Evolutionary conservation across 1,140 invertebrate species (phyloP), one percentile per base, ranked within the genome.

Genomic region (Saccostrea cuccullata): DNA sequence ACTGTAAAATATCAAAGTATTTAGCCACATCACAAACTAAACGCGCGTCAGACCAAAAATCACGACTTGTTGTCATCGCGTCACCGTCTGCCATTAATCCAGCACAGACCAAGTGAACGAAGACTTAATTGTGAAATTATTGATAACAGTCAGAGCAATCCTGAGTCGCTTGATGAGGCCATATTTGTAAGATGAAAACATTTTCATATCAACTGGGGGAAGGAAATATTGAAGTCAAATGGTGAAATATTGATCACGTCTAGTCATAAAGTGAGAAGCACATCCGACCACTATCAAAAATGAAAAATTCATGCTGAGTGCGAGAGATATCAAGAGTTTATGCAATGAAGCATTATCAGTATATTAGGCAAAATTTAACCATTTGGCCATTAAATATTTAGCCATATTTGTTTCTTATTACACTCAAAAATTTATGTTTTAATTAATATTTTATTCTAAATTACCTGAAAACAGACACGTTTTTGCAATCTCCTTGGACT

Each of bases 401-500:
- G 9, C 47, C 47, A 47, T 47, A 47, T 47, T 47, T 47, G 6
- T 47, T 47, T 47, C 9, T 47, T 47, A 47, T 8, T 47, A 47
- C 47, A 47, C 5, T 47, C 9, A 47, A 47, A 47, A 8, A 9
- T 9, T 8, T 47, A 47, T 36, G 30, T 36, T 8, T 47, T 47
- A 47, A 8, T 47, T 47, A 9, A 47, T 47, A 47, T 47, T 47
- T 47, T 47, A 47, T 47, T 47, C 30, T 36, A 36, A 36, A 36
- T 77, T 77, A 77, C 70, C 70, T 77, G 70, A 77, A 77, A 77
- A 36, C 70, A 77, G 26, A 77, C 70, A 3, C 70, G 70, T 36
- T 77, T 77, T 77, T 11, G 70, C 9, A 77, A 36, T 77, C 30
- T 77, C 70, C 70, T 77, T 77, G 70, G 70, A 77, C 70, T 77